These are phyloP conservation scores for Propithecus perrieri DNA, from an alignment of 2,797 vertebrate genomes.

Conservation along the genomic window DNA sequence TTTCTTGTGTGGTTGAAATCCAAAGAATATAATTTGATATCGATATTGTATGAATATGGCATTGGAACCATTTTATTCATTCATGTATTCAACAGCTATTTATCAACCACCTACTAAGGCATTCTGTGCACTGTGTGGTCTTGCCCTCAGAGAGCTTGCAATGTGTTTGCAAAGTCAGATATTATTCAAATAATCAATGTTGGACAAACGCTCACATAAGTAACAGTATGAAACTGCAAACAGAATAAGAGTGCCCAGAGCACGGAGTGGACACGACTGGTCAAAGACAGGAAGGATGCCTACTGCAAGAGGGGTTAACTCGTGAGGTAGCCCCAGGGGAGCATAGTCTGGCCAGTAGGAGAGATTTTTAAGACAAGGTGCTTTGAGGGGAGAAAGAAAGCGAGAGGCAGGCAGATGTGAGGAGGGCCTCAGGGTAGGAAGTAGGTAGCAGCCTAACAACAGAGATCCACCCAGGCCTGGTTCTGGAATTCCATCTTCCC, in stretches of 20 bases:
- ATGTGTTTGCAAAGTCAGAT: background rate
- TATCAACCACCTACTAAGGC: background rate
- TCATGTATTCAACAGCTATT: background rate
- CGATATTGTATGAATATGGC: background rate
- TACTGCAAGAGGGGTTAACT: background rate
- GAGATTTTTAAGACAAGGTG: background rate
- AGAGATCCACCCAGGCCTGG: background rate
- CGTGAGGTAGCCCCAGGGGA: accelerated
- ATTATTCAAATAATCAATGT: too few relatives aligned
- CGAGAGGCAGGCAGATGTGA: background rate
- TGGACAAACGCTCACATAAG: accelerated
- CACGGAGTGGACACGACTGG: background rate
- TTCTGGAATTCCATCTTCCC: background rate
- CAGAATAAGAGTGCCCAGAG: too few relatives aligned
- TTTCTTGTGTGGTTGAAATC: background rate
- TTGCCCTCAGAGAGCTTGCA: background rate
- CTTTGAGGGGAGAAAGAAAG: too few relatives aligned
- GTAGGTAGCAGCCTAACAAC: accelerated
- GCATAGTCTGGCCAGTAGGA: accelerated
- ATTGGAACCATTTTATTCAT: background rate
- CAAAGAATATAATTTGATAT: background rate
- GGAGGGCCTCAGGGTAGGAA: background rate
- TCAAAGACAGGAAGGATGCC: background rate
- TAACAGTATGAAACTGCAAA: accelerated
- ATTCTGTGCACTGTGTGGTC: background rate